Base-by-base conservation (phyloP, 2,797 vertebrate species). In the Sandelia bainsii region DNA sequence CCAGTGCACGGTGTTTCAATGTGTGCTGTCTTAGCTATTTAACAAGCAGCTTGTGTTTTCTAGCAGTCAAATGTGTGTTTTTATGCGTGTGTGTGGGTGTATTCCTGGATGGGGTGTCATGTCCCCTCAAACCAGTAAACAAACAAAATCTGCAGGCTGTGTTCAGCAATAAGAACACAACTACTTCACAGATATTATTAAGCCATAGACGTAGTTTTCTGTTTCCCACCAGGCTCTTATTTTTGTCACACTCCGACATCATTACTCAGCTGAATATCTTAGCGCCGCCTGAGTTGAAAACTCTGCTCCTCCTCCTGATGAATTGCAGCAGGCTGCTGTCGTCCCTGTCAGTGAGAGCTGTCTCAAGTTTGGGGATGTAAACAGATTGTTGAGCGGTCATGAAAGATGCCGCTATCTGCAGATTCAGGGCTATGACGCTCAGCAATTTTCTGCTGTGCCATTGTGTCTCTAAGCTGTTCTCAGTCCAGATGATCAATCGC, bases 181-280 rank as follows among this genome's bases (percentile, higher is more conserved):
- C 39, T 51, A 32, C 57, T n/a, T 57, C n/a, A 11, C 60, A 25
- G 16, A 22, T 65, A 40, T 53, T 20, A 10, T 40, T 25, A 45
- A 46, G n/a, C 13, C 37, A 65, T 13, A 46, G 17, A n/a, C 6
- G 0, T 0, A 25, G 29, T 34, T 70, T 19, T 44, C 45, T 23
- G 49, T 37, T 45, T 49, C 44, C 62, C 42, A 42, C 17, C n/a
- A 8, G 40, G 29, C 50, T 16, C 60, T 51, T 45, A 53, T 42
- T 59, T 68, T n/a, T 49, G 48, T 49, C 32, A 34, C 8, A 34
- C 32, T 34, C 7, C 8, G 32, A 34, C 48, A 19, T 77, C 49
- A 29, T 65, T 61, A 40, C 51, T 83, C 51, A 17, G 74, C 42
- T 70, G 62, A 77, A 72, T 45, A 72, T 71, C 11, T 60, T 9